A percentile compares a stretch with the other conserved stretches of the same genome.
phyloP scores from a whole-genome alignment of 2,113 vertebrate species.

The Mobula birostris region DNA sequence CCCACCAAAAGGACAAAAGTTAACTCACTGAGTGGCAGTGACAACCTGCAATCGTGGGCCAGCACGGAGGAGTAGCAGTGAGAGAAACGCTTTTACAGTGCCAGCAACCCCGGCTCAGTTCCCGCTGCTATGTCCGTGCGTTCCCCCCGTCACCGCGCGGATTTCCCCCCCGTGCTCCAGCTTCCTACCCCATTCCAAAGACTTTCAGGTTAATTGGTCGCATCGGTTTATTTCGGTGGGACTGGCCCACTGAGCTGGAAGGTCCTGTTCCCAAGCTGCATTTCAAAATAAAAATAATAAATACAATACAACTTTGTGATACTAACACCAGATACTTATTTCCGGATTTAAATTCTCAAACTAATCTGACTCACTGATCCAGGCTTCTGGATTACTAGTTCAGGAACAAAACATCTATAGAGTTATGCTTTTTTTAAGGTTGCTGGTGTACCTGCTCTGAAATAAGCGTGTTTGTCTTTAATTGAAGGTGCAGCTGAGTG shows the following conservation, averaged over 20 bases:
- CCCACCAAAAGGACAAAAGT: not conserved
- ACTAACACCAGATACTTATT: not conserved
- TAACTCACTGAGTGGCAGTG: not conserved
- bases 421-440: not conserved
- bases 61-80: too few species aligned
- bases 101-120: too few species aligned
- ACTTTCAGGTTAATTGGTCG: too few species aligned
- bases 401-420: not conserved
- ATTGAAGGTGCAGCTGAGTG: not conserved
- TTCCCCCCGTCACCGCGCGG: too few species aligned
- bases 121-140: too few species aligned
- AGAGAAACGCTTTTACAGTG: too few species aligned
- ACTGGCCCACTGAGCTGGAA: too few species aligned
- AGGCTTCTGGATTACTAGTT: not conserved
- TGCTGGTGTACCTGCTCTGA: not conserved
- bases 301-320: not conserved
- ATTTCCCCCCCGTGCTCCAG: too few species aligned
- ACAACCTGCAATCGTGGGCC: not conserved
- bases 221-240: too few species aligned
- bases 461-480: not conserved
- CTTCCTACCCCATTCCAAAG: too few species aligned
- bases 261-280: too few species aligned
- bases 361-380: not conserved
- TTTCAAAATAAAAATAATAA: too few species aligned
- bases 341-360: not conserved